A percentile compares a stretch with the other conserved stretches of the same genome.
Evolutionary conservation across 2,113 vertebrate genomes (phyloP).

Genomic region (Mesitornis unicolor): DNA sequence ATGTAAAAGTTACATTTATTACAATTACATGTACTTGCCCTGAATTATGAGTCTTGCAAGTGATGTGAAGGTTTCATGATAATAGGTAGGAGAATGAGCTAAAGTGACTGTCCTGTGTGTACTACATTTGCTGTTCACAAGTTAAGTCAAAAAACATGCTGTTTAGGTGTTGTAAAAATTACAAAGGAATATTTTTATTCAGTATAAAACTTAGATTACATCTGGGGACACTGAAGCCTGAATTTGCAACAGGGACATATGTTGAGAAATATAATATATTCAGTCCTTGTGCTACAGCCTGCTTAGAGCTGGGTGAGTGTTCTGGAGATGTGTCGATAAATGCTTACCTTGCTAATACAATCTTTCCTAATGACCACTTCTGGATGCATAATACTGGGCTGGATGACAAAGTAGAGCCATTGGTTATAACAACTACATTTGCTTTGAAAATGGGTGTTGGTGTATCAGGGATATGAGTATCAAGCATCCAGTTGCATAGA

Average conservation of each 20-base stretch:
- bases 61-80: not conserved
- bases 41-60: not conserved
- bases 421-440: not conserved
- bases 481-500: not conserved
- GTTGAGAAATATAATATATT: not conserved
- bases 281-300: not conserved
- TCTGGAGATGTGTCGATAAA: not conserved
- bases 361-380: not conserved
- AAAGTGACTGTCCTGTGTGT: not conserved
- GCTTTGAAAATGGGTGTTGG: not conserved
- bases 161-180: not conserved
- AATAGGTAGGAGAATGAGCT: not conserved
- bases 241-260: not conserved
- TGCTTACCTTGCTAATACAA: not conserved
- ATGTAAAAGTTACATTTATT: not conserved
- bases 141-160: not conserved
- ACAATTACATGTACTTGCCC: not conserved
- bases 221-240: not conserved
- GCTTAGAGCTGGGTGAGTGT: not conserved
- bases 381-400: not conserved
- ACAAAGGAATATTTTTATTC: not conserved
- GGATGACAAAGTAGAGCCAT: not conserved
- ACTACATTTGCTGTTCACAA: not conserved
- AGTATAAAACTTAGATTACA: not conserved
- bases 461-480: not conserved